These are phyloP conservation scores for Caenorhabditis sp. DNA, from an alignment of 2,888 invertebrate genomes.

Conservation along the genomic window DNA sequence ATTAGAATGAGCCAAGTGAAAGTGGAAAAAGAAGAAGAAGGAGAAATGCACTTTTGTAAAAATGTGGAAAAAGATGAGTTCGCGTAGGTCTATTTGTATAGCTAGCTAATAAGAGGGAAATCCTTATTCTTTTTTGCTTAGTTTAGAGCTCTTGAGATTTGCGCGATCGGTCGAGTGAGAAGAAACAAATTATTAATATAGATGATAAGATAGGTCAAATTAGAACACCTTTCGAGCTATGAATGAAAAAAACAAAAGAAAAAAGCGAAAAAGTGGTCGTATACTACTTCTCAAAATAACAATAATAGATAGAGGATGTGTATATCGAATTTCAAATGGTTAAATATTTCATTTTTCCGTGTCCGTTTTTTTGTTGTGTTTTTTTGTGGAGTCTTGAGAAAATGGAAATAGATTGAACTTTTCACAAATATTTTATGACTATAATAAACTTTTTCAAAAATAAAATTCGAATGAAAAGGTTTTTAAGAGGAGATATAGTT, in stretches of 20 bases:
- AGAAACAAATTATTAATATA: not conserved
- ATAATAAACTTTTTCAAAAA: too few species aligned
- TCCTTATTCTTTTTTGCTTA: not conserved
- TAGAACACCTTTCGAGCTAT: not conserved
- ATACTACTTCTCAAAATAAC: not conserved
- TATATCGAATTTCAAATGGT: not conserved
- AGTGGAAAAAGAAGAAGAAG: not conserved
- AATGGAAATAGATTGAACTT: too few species aligned
- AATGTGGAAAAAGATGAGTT: not conserved
- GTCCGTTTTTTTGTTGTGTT: not conserved
- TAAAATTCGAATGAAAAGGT: too few species aligned
- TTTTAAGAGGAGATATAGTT: too few species aligned
- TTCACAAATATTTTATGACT: too few species aligned
- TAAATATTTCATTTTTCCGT: not conserved
- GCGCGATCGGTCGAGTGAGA: not conserved
- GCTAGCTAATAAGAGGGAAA: not conserved
- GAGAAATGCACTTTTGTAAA: not conserved
- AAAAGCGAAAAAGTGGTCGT: not conserved
- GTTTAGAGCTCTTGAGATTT: not conserved
- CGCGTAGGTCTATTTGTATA: not conserved
- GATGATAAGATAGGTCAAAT: not conserved
- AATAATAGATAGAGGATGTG: not conserved
- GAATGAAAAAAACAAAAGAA: too few species aligned
- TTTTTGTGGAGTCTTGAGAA: too few species aligned
- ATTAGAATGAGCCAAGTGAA: not conserved